Percentiles rank a stretch among this genome's conserved stretches.
phyloP scores from a whole-genome alignment of 2,888 invertebrate species.

The Pheosia gnoma region DNA sequence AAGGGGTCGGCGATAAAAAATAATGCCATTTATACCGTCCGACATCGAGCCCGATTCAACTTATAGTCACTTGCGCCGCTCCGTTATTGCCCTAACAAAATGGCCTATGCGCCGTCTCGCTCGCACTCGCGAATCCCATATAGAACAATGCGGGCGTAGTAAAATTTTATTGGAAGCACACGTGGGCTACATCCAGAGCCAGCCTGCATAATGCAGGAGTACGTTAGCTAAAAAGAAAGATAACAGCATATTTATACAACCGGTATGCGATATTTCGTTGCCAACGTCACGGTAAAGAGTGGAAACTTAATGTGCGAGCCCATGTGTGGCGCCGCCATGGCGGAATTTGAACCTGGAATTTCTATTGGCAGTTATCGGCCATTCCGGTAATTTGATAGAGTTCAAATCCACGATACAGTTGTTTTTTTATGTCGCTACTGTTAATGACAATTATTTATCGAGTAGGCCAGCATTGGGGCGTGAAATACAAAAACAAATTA shows the following conservation, averaged over 20 bases:
- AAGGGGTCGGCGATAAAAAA: conserved; percentile 60
- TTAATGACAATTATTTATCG: no score
- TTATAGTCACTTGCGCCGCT: conserved; percentile 68
- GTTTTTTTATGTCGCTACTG: no score
- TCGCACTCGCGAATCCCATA: conserved; percentile 57
- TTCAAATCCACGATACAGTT: neutral
- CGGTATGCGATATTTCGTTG: conserved; percentile 77
- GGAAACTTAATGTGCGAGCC: conserved; percentile 22
- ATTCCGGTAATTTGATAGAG: neutral
- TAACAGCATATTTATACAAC: conserved; percentile 83
- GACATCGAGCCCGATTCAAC: conserved; percentile 55
- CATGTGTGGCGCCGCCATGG: neutral
- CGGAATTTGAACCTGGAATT: conserved; percentile 7
- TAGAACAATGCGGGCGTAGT: conserved; percentile 77
- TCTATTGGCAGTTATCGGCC: neutral
- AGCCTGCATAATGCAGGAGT: conserved; percentile 79
- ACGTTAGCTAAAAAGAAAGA: conserved; percentile 82
- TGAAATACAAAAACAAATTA: no score
- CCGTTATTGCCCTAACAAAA: conserved; percentile 70
- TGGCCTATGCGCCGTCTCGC: conserved; percentile 60
- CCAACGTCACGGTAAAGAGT: conserved; percentile 73
- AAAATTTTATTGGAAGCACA: conserved; percentile 82
- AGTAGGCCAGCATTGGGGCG: no score
- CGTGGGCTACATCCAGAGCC: conserved; percentile 63
- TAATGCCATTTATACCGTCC: conserved; percentile 58